Evolutionary conservation across 2,113 vertebrate species (phyloP).

Genomic region (Desmodus rotundus): DNA sequence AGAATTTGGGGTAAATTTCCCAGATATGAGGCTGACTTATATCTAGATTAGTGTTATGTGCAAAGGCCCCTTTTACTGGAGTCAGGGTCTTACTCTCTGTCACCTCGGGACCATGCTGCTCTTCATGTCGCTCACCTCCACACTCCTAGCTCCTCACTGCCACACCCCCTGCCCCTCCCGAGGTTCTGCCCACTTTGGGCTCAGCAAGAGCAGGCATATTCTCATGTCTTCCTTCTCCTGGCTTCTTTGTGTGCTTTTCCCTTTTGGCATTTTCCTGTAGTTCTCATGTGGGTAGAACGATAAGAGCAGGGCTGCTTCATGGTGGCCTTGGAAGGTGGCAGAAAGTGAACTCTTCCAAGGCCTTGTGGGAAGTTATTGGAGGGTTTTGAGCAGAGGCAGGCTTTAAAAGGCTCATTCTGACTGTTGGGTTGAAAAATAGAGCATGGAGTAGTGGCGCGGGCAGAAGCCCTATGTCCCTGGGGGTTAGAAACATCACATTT

Average conservation of each 20-base stretch:
- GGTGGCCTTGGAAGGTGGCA: accelerated
- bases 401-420: neutral
- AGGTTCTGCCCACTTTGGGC: neutral
- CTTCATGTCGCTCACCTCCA: neutral
- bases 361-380: neutral
- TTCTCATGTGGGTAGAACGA: accelerated
- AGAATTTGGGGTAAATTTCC: neutral
- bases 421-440: neutral
- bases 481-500: neutral
- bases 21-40: neutral
- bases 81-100: neutral
- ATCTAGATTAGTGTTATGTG: neutral
- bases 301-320: accelerated
- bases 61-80: neutral
- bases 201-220: accelerated
- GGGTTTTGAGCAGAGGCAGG: neutral
- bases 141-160: neutral
- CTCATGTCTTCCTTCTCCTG: neutral
- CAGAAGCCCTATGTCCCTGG: accelerated
- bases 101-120: neutral
- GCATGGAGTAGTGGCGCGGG: neutral
- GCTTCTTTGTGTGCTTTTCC: neutral
- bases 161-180: neutral
- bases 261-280: no score
- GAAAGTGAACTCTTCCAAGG: neutral